Evolutionary conservation across 2,888 invertebrate species (phyloP).

Genomic region (Orthonychiurus folsomi): DNA sequence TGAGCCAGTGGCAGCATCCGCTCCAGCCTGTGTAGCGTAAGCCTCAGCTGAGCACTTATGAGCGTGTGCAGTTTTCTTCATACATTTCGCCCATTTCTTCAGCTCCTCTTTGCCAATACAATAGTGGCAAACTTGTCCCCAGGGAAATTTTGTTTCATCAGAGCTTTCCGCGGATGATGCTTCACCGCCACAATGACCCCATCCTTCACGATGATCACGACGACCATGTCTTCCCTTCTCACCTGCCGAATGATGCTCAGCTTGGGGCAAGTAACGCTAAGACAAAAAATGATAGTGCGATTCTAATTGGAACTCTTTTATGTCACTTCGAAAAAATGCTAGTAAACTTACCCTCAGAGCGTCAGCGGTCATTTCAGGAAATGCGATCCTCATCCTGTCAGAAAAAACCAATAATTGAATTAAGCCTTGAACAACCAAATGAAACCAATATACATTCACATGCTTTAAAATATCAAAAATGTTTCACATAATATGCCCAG

Average conservation of each 20-base stretch:
- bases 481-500: slow-evolving; percentile 73
- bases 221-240: neutral
- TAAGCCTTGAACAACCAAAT: no score
- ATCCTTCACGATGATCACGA: slow-evolving; percentile 11
- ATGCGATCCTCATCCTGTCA: slow-evolving; percentile 61
- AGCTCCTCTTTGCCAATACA: slow-evolving; percentile 31
- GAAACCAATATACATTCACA: no score
- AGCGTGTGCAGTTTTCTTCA: slow-evolving; percentile 31
- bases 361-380: slow-evolving; percentile 34
- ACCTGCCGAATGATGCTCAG: slow-evolving; percentile 16
- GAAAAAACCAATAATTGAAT: no score
- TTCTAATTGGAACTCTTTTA: neutral
- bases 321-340: neutral
- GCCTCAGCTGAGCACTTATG: slow-evolving; percentile 33
- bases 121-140: slow-evolving; percentile 27
- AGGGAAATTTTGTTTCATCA: neutral
- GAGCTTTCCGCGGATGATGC: slow-evolving; percentile 13
- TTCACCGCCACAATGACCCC: slow-evolving; percentile 9
- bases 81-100: slow-evolving; percentile 32
- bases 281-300: neutral
- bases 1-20: slow-evolving; percentile 11
- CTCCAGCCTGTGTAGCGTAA: slow-evolving; percentile 19
- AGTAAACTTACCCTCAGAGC: slow-evolving; percentile 30
- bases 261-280: neutral
- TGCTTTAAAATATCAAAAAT: no score